phyloP scores from a whole-genome alignment of 1,140 invertebrate species.

The Drosophila pachea region DNA sequence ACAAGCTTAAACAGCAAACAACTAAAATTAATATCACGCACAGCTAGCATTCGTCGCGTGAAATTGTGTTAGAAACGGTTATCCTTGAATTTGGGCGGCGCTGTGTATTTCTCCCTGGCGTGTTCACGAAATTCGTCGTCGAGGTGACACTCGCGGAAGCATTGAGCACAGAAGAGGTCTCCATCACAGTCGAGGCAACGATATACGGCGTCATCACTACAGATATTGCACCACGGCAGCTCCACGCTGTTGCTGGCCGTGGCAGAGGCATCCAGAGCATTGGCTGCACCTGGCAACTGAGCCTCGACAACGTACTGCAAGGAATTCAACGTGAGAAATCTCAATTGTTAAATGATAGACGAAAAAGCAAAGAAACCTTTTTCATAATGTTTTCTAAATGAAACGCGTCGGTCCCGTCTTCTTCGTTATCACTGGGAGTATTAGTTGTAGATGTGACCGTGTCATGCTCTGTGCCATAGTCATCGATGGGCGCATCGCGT shows the following conservation, averaged over 20 bases:
- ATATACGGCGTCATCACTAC: constrained; percentile 86
- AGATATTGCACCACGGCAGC: constrained; percentile 88
- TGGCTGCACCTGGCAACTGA: constrained; percentile 46
- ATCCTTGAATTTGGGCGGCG: constrained; percentile 71
- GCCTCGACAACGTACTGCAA: constrained; percentile 67
- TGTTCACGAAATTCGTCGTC: constrained; percentile 76
- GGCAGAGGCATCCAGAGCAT: constrained; percentile 64
- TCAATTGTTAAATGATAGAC: background rate
- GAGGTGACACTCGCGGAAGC: constrained; percentile 82
- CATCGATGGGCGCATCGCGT: constrained; percentile 65
- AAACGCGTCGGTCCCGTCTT: constrained; percentile 78
- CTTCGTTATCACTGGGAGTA: constrained; percentile 78
- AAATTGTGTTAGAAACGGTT: constrained; percentile 57
- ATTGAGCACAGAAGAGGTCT: constrained; percentile 86
- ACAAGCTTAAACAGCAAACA: background rate
- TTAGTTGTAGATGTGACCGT: constrained; percentile 49
- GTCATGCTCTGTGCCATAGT: background rate
- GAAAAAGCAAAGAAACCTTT: constrained; percentile 39
- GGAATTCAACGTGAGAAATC: no score
- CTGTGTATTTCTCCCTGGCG: constrained; percentile 56
- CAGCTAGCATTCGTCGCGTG: no score
- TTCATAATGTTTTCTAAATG: constrained; percentile 77
- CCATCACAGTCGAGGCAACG: constrained; percentile 85
- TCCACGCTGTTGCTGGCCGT: constrained; percentile 81
- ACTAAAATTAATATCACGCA: background rate